phyloP scores from a whole-genome alignment of 2,888 invertebrate species.

The Empis livida region DNA sequence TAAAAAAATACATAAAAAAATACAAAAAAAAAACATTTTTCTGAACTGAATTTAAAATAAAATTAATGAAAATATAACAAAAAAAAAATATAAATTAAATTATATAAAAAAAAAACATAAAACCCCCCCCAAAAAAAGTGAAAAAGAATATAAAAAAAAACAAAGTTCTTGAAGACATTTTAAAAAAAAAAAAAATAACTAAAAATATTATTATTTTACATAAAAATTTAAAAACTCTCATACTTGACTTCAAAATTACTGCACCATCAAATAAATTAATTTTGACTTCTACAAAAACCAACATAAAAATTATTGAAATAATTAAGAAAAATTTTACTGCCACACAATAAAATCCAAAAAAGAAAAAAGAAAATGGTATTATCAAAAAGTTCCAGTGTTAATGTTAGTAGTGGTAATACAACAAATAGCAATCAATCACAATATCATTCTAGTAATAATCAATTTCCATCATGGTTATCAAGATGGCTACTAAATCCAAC shows the following conservation, averaged over 20 bases:
- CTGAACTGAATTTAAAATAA: not conserved
- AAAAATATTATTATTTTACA: too few species aligned
- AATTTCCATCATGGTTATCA: constrained; percentile 3
- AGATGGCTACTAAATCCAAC: constrained; percentile 9
- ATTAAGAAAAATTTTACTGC: not conserved
- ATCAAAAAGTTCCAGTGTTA: not conserved
- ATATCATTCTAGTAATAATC: not conserved
- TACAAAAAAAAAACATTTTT: not conserved
- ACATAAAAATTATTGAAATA: too few species aligned
- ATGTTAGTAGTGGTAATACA: not conserved
- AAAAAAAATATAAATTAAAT: not conserved
- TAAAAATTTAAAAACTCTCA: too few species aligned
- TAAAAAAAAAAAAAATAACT: not conserved
- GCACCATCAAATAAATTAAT: too few species aligned
- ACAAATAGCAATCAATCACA: not conserved
- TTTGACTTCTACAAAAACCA: too few species aligned
- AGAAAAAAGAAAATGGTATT: not conserved
- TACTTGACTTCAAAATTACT: too few species aligned
- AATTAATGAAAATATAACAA: not conserved
- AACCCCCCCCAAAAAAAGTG: too few species aligned
- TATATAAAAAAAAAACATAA: not conserved
- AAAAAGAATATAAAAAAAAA: not conserved
- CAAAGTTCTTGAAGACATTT: not conserved
- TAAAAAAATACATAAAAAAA: not conserved
- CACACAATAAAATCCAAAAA: not conserved